Evolutionary conservation across 2,888 invertebrate species (phyloP).

Genomic region (Plusia festucae): DNA sequence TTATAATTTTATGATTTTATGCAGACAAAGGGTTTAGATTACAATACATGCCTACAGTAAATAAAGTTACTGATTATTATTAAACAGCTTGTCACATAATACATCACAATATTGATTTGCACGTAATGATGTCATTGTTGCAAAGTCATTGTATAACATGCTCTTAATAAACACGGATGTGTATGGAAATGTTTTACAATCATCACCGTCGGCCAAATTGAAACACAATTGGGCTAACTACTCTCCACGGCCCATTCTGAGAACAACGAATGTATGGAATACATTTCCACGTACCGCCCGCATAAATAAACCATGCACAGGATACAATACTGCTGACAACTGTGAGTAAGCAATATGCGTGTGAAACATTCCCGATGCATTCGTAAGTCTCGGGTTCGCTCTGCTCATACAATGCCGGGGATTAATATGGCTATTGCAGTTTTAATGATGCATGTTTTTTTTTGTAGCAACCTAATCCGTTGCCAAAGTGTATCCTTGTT

Average conservation of each 20-base stretch:
- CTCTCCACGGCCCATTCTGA: constrained; percentile 41
- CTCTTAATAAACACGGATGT: neutral
- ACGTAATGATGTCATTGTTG: constrained; percentile 3
- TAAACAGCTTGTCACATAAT: neutral
- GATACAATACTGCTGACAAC: constrained; percentile 48
- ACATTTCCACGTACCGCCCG: constrained; percentile 47
- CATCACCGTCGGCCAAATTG: constrained; percentile 48
- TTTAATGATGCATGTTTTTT: constrained; percentile 28
- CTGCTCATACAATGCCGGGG: constrained; percentile 26
- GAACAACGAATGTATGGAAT: constrained; percentile 53
- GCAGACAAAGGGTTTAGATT: no score
- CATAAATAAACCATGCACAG: constrained; percentile 55
- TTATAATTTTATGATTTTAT: no score
- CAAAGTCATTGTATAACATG: neutral
- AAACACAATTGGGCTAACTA: constrained; percentile 59
- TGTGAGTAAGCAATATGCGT: constrained; percentile 51
- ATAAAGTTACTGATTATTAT: neutral
- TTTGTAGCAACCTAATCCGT: constrained; percentile 8
- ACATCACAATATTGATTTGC: no score
- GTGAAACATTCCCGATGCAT: constrained; percentile 53
- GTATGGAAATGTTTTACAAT: constrained; percentile 35
- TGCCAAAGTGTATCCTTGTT: neutral
- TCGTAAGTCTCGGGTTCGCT: constrained; percentile 34
- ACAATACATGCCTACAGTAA: neutral
- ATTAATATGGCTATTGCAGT: constrained; percentile 41